Conservation (phyloP, 2,797 vertebrate species). For the Lindbergichthys nudifrons region DNA sequence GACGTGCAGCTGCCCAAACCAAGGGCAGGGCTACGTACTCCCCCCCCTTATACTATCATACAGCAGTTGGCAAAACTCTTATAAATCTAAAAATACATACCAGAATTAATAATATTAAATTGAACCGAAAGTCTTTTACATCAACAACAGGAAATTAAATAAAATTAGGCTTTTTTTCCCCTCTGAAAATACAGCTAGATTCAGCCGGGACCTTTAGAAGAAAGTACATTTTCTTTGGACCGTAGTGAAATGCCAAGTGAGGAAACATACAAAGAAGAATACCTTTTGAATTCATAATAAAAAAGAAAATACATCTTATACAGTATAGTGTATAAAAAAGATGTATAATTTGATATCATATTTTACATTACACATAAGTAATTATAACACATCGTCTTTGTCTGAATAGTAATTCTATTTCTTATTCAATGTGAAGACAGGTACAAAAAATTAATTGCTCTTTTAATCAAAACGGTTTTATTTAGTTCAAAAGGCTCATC, state of each 20-base stretch:
- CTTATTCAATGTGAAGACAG: neutral
- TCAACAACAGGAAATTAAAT: slow-evolving; percentile 1
- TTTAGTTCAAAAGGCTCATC: neutral
- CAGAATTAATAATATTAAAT: neutral
- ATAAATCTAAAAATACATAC: neutral
- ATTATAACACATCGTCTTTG: neutral
- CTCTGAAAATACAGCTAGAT: neutral
- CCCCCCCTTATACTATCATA: slow-evolving; percentile 1
- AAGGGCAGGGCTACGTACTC: slow-evolving; percentile 47
- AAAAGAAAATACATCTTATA: too few species aligned
- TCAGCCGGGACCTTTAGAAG: neutral
- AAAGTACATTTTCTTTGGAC: neutral
- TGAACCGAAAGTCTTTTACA: neutral
- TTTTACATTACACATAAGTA: neutral
- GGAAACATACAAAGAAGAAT: neutral
- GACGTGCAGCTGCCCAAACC: slow-evolving; percentile 77
- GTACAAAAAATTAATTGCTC: neutral
- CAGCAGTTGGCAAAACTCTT: neutral
- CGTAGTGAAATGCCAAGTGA: neutral
- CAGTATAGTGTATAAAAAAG: neutral
- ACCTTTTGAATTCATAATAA: slow-evolving; percentile 1
- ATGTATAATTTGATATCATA: neutral
- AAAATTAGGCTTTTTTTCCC: neutral
- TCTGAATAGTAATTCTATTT: neutral
- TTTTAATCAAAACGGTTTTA: neutral